Evolutionary conservation across 2,797 vertebrate species (phyloP).

Genomic region (Nyctibius grandis): DNA sequence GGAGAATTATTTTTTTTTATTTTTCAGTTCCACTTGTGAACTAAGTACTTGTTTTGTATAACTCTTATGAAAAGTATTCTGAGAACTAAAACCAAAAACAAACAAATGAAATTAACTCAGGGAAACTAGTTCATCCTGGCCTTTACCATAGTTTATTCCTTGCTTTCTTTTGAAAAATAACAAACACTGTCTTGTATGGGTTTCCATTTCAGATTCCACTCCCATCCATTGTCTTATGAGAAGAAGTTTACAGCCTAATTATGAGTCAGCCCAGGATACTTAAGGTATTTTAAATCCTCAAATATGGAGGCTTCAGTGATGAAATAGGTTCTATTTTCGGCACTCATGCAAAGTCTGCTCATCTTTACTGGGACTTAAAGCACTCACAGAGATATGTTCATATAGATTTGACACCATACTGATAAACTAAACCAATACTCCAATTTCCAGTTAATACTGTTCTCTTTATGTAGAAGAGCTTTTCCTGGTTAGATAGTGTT

Average conservation of each 20-base stretch:
- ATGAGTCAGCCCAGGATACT: background rate
- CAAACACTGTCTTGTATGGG: background rate
- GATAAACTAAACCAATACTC: background rate
- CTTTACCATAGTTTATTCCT: background rate
- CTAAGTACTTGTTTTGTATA: background rate
- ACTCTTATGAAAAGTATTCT: background rate
- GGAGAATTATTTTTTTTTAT: background rate
- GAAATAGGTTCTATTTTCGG: background rate
- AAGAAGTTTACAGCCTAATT: background rate
- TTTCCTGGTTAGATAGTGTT: background rate
- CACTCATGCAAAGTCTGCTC: background rate
- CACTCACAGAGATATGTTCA: background rate
- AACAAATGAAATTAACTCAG: background rate
- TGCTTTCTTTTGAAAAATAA: background rate
- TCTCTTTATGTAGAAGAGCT: background rate
- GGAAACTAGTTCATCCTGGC: background rate
- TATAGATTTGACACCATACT: background rate
- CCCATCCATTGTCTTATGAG: background rate
- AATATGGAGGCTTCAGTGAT: background rate
- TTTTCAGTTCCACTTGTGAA: background rate
- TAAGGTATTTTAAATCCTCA: background rate
- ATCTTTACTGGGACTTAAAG: background rate
- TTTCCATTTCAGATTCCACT: background rate
- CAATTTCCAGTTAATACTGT: background rate
- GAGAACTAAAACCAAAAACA: background rate